These are phyloP conservation scores for Brachionichthys hirsutus DNA, from an alignment of 2,113 vertebrate genomes.

Conservation along the genomic window DNA sequence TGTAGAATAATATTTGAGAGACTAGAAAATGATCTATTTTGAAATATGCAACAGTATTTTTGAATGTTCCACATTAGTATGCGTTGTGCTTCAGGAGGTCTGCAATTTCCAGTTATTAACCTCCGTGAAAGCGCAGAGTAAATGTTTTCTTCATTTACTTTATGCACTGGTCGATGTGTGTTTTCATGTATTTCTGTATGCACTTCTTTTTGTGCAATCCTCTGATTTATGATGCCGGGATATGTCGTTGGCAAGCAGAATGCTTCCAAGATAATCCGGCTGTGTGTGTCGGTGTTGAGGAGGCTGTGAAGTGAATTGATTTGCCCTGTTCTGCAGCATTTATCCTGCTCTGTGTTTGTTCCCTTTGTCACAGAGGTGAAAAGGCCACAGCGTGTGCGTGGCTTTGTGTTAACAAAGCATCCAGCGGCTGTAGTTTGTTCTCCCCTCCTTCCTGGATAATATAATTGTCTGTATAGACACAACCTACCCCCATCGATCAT, in stretches of 20 bases:
- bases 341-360: slow-evolving; percentile 28
- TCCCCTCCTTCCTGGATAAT: background rate
- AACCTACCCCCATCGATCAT: background rate
- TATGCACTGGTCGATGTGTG: background rate
- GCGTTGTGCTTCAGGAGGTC: background rate
- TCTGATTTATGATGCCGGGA: background rate
- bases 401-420: slow-evolving; percentile 36
- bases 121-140: background rate
- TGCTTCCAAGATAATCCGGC: slow-evolving; percentile 14
- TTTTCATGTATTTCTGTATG: background rate
- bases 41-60: no score
- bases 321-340: slow-evolving; percentile 17
- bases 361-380: slow-evolving; percentile 23
- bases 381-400: background rate
- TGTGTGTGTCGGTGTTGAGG: slow-evolving; percentile 21
- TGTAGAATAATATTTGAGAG: no score
- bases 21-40: no score
- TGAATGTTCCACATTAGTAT: background rate
- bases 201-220: background rate
- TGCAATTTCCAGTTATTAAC: background rate
- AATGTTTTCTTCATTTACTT: background rate
- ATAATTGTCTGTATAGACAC: slow-evolving; percentile 2
- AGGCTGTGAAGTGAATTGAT: background rate
- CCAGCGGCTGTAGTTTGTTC: slow-evolving; percentile 29
- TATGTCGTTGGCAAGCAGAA: background rate